phyloP scores from a whole-genome alignment of 2,888 invertebrate genomes.

The Pristionchus exspectatus region DNA sequence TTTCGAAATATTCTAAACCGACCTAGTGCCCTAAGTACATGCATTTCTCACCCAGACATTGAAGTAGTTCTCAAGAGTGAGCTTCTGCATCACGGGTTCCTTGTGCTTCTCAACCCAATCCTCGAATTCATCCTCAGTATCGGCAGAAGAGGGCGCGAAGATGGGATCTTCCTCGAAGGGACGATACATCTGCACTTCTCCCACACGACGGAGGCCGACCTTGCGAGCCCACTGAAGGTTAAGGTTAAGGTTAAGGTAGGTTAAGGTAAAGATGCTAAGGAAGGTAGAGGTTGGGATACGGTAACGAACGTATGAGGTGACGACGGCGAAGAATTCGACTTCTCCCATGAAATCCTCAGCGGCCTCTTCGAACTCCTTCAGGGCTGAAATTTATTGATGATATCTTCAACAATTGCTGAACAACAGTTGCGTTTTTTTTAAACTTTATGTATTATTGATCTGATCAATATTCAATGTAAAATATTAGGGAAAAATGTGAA shows the following conservation, averaged over 20 bases:
- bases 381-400: slow-evolving; percentile 64
- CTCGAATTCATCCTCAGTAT: slow-evolving; percentile 79
- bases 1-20: no score
- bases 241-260: not conserved
- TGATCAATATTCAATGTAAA: not conserved
- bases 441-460: not conserved
- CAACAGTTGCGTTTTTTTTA: not conserved
- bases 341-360: slow-evolving; percentile 79
- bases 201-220: slow-evolving; percentile 77
- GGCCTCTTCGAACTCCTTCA: slow-evolving; percentile 79
- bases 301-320: slow-evolving; percentile 72
- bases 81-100: slow-evolving; percentile 79
- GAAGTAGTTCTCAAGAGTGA: slow-evolving; percentile 78
- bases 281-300: not conserved
- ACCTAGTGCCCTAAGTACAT: no score
- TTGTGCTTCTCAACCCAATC: slow-evolving; percentile 79
- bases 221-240: slow-evolving; percentile 77
- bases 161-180: slow-evolving; percentile 79
- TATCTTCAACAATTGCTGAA: not conserved
- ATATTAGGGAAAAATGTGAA: not conserved
- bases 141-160: slow-evolving; percentile 75
- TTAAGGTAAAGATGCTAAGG: not conserved
- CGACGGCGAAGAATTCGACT: slow-evolving; percentile 79
- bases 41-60: slow-evolving; percentile 76
- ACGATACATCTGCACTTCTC: slow-evolving; percentile 78